Evolutionary conservation across 37 sponge, comb jelly and placozoan species (phyloP), one percentile per base, ranked within the genome.

Genomic region (Halisarca cf. caerulea): DNA sequence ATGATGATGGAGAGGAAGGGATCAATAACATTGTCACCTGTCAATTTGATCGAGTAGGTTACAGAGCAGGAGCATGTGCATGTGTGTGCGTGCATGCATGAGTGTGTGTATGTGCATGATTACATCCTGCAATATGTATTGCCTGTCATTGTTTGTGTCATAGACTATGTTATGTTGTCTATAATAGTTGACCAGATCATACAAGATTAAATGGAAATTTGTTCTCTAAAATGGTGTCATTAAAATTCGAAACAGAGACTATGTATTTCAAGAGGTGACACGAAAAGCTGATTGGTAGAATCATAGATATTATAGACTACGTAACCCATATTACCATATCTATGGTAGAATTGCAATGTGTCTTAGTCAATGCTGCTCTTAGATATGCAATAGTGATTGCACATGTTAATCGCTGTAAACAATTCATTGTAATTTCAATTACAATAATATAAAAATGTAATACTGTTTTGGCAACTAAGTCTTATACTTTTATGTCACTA

Each of bases 211-310:
- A 80, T 99, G 99, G 99, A 96, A 94, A 84, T 93, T 99, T 58
- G 83, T 87, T 34, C 88, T 99, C 3, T 94, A 99, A 60, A 96
- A 99, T 80, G 99, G 99, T 20, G 89, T 99, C 59, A 96, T 99
- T 95, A 91, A 94, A 68, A 41, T 99, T 36, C 77, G 84, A 1
- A 94, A 94, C 7, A 72, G 83, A 77, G 99, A 99, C 78, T 92
- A 96, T 47, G 92, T 99, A 11, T 99, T 99, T 60, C 86, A 88
- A 32, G 92, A 96, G 74, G 89, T 89, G 7, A 89, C 78, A 0
- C 97, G 99, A 24, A 97, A 99, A 44, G 97, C 96, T 2, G 99
- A 99, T 18, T n/a, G n/a, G n/a, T n/a, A n/a, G n/a, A n/a, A n/a
- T n/a, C n/a, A n/a, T n/a, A n/a, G n/a, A n/a, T n/a, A n/a, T n/a